Base-by-base conservation (phyloP, 1,140 invertebrate species). In the Pissodes strobi region DNA sequence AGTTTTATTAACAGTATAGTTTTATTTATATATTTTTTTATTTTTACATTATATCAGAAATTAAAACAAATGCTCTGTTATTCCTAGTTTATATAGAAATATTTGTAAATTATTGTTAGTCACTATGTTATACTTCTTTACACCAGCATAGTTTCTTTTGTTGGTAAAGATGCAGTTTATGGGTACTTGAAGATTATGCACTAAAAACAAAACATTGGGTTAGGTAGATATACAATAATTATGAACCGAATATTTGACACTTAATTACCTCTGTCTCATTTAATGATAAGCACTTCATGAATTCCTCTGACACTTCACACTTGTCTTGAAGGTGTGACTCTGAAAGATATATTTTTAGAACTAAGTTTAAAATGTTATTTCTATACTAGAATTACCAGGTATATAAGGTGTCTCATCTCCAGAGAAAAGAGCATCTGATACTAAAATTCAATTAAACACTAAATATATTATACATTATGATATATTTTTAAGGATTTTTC, bases 121-220 rank as follows among this genome's bases (percentile, higher is more conserved):
- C n/a, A n/a, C n/a, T n/a, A n/a, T n/a, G n/a, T n/a, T n/a, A n/a
- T n/a, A n/a, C n/a, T n/a, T n/a, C n/a, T 25, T 9, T 25, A 2
- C 5, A n/a, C 12, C 19, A 13, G 10, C 10, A 49, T n/a, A 49
- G n/a, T 23, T 22, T 2, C 1, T 49, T 2, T 22, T 17, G 1
- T 2, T 17, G 2, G 34, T 53, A 9, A 15, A n/a, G 12, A 12
- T 8, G 12, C 15, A n/a, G n/a, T 64, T 69, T 68, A 75, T 2
- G 71, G 73, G 61, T 66, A 76, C 19, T 59, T 57, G 49, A 76
- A 76, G 8, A 70, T 61, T 8, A 71, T 60, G 66, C 74, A 76
- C 74, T 76, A 62, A 57, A 76, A 75, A 66, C 49, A 57, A 74
- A 75, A 68, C 39, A 55, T 25, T 17, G 12, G 30, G 34, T 41